Percentiles rank a stretch among this genome's conserved stretches.
Conservation (phyloP, 2,888 invertebrate species). For the Caenorhabditis wallacei region DNA sequence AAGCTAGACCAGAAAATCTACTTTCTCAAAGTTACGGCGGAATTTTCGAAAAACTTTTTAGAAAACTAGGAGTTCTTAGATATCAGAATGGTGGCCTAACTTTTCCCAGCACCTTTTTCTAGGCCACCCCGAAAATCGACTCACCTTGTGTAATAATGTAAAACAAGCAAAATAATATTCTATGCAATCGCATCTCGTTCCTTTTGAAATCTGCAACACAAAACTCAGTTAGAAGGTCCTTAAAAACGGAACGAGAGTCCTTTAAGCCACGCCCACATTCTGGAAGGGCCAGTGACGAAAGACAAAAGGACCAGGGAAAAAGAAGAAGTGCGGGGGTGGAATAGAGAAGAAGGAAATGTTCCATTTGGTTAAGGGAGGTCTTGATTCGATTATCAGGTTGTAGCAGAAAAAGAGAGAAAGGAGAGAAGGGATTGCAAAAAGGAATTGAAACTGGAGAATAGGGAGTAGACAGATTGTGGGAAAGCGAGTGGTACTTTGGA, state of each 20-base stretch:
- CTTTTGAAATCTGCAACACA: not conserved
- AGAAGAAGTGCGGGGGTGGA: constrained; percentile 26
- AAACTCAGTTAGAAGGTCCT: not conserved
- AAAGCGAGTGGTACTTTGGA: constrained; percentile 19
- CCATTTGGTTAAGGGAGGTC: constrained; percentile 1
- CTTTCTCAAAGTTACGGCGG: no score
- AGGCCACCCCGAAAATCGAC: no score
- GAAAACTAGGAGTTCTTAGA: no score
- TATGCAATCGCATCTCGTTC: constrained; percentile 36
- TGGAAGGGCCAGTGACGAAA: constrained; percentile 4
- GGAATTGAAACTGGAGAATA: constrained; percentile 4
- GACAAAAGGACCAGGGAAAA: not conserved
- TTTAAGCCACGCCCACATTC: constrained; percentile 27
- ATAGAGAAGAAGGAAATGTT: constrained; percentile 9
- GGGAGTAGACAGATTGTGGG: constrained; percentile 22
- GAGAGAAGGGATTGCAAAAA: not conserved
- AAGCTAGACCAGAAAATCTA: no score
- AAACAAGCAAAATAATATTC: constrained; percentile 31
- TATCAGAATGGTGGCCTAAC: no score
- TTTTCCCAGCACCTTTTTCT: no score
- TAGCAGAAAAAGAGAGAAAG: not conserved
- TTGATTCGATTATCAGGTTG: constrained; percentile 46
- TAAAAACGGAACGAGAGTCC: constrained; percentile 6
- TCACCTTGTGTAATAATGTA: constrained; percentile 38
- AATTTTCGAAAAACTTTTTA: no score